phyloP scores from a whole-genome alignment of 2,888 invertebrate species.

The Oasisia sp. region DNA sequence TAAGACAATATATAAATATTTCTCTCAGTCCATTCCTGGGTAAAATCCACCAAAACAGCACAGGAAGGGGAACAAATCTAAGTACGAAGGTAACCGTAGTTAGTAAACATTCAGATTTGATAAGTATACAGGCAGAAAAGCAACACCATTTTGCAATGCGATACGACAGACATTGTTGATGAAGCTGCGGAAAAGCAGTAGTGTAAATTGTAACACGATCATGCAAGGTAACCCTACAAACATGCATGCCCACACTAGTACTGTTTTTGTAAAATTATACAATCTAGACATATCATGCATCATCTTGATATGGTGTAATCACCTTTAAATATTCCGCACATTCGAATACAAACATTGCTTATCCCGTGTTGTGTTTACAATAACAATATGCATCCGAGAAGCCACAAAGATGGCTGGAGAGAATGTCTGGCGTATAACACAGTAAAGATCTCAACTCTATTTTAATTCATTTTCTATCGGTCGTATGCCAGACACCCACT shows the following conservation, averaged over 20 bases:
- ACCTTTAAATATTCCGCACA: background rate
- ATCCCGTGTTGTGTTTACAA: background rate
- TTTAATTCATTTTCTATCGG: background rate
- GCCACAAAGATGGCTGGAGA: background rate
- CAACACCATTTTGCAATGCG: background rate
- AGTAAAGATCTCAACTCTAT: too few species aligned
- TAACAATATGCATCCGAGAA: background rate
- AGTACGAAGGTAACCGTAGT: background rate
- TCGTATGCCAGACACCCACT: background rate
- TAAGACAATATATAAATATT: constrained; percentile 10
- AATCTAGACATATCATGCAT: background rate
- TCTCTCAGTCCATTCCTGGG: background rate
- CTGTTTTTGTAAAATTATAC: background rate
- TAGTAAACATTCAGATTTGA: constrained; percentile 13
- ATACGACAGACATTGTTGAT: background rate
- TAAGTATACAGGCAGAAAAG: background rate
- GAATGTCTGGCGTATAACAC: background rate
- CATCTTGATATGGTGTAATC: background rate
- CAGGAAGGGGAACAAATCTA: background rate
- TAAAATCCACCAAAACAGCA: constrained; percentile 9
- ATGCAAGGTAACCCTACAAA: background rate
- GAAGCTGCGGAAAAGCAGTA: background rate
- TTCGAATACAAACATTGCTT: background rate
- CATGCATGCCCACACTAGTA: background rate
- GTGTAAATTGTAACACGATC: background rate